phyloP scores from a whole-genome alignment of 2,888 invertebrate genomes.

The Dione juno region DNA sequence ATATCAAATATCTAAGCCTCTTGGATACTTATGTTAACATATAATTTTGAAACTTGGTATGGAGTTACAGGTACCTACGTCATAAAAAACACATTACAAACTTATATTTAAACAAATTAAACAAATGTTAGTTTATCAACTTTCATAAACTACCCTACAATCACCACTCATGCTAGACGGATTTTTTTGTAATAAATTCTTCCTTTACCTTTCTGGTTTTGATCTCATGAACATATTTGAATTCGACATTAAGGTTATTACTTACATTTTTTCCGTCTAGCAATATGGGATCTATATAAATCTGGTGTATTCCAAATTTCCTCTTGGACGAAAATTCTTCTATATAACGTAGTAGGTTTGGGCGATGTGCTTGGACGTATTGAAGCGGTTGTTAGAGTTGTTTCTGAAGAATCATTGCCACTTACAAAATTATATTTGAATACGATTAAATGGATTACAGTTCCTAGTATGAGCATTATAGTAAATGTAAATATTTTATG shows the following conservation, averaged over 20 bases:
- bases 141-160: no score
- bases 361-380: conserved; percentile 46
- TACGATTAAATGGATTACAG: conserved; percentile 5
- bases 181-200: no score
- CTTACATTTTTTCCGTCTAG: conserved; percentile 35
- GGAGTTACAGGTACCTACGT: no score
- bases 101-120: no score
- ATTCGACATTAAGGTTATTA: not conserved
- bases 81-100: no score
- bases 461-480: conserved; percentile 1
- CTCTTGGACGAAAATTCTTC: conserved; percentile 49
- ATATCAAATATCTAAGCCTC: no score
- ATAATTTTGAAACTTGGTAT: no score
- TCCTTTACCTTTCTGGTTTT: no score
- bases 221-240: no score
- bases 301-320: conserved; percentile 44
- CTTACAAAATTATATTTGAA: conserved; percentile 11
- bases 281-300: conserved; percentile 44
- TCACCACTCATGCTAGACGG: no score
- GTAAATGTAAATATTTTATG: not conserved
- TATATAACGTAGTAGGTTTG: conserved; percentile 52
- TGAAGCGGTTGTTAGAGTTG: conserved; percentile 53
- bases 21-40: no score
- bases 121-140: no score
- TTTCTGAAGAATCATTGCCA: conserved; percentile 36